Evolutionary conservation across 2,113 vertebrate species (phyloP), one percentile per base, ranked within the genome.

Genomic region (Merops nubicus): DNA sequence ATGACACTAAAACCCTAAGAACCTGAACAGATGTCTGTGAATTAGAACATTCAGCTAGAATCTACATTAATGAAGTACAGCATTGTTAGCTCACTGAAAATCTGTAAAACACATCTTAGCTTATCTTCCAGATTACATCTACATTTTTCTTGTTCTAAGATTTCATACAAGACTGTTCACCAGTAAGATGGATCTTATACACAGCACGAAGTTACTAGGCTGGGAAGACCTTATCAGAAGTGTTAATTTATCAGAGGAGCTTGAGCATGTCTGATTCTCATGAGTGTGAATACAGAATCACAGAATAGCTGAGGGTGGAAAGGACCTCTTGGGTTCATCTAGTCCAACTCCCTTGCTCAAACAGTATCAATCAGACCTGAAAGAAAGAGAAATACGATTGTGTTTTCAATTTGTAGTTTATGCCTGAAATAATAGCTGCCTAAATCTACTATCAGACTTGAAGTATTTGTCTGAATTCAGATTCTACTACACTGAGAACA

Each of bases 41-140:
- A 65, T 50, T 34, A 38, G 28, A 68, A 57, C 7, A 53, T 15
- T 5, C 2, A 50, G 26, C 10, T 59, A 64, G 83, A 87, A 34
- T 43, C 18, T 60, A 9, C 7, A 7, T 64, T 76, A 9, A 57
- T 0, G 0, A 53, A 31, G 2, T 56, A 45, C 12, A 25, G 12
- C 7, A 45, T 43, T 70, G 38, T 23, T 38, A 81, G 14, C 8
- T 60, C 6, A 54, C 45, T 45, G 21, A 81, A 76, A 50, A 72
- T 36, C 12, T 81, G 25, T 45, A 50, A 45, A 65, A 29, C 3
- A 29, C n/a, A n/a, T n/a, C n/a, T n/a, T n/a, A n/a, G n/a, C n/a
- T n/a, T n/a, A n/a, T n/a, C n/a, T n/a, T n/a, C n/a, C n/a, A n/a
- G n/a, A n/a, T n/a, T n/a, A n/a, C n/a, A n/a, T 40, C 40, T 62